A percentile compares a stretch with the other conserved stretches of the same genome.
Evolutionary conservation across 1,140 invertebrate genomes (phyloP).

Genomic region (Eriosoma lanigerum): DNA sequence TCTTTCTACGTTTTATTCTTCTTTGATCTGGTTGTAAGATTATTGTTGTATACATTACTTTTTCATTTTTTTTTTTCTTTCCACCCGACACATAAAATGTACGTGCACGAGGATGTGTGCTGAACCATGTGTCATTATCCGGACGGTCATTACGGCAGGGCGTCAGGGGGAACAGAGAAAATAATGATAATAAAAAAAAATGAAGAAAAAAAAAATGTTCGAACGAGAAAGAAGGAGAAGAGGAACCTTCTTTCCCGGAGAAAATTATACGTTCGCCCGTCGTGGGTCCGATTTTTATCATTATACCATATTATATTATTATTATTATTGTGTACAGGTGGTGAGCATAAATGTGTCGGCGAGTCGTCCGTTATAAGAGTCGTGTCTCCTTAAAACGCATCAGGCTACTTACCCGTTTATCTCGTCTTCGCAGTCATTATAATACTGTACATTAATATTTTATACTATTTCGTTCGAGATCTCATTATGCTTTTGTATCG

Average conservation of each 20-base stretch:
- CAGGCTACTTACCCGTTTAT: conserved; percentile 22
- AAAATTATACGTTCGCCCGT: conserved; percentile 46
- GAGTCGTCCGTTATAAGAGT: conserved; percentile 11
- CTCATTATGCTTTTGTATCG: background rate
- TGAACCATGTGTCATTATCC: conserved; percentile 51
- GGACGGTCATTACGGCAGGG: conserved; percentile 29
- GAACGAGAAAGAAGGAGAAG: background rate
- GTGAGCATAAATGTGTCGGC: conserved; percentile 41
- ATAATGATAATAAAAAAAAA: background rate
- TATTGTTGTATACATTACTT: conserved; percentile 27
- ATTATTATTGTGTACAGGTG: conserved; percentile 16
- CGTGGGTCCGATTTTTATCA: conserved; percentile 51
- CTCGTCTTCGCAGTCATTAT: conserved; percentile 7
- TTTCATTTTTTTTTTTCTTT: too few relatives aligned
- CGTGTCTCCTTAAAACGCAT: conserved; percentile 33
- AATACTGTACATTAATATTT: background rate
- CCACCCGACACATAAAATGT: background rate
- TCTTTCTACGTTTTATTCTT: background rate
- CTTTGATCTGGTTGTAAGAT: conserved; percentile 48
- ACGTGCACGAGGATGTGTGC: conserved; percentile 33
- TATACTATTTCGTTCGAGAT: background rate
- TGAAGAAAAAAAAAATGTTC: background rate
- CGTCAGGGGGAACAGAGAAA: background rate
- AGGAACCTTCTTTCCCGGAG: conserved; percentile 1
- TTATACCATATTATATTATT: background rate